Conservation (phyloP, 2,113 vertebrate genomes). For the Tachycineta bicolor region DNA sequence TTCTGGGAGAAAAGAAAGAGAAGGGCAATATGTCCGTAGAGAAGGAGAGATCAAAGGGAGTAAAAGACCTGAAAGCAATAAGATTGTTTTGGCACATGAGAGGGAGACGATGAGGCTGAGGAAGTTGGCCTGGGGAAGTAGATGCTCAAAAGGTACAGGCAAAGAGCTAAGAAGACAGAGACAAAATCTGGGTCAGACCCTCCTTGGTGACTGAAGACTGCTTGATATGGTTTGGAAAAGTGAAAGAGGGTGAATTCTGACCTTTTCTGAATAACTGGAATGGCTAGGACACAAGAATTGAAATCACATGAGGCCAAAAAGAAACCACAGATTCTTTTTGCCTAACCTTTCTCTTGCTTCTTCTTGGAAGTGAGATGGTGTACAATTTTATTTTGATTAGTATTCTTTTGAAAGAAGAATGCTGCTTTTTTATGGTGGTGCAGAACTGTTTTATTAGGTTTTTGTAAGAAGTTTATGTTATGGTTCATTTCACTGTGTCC, state of each 20-base stretch:
- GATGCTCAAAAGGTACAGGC: background rate
- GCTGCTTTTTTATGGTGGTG: no score
- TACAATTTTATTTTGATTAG: background rate
- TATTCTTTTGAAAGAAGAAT: background rate
- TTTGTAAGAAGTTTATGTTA: no score
- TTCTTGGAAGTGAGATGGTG: background rate
- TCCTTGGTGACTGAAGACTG: constrained; percentile 32
- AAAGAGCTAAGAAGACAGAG: constrained; percentile 43
- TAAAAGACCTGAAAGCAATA: constrained; percentile 52
- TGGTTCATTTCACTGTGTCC: no score
- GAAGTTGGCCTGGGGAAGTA: constrained; percentile 50
- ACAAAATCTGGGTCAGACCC: constrained; percentile 58
- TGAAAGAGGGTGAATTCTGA: background rate
- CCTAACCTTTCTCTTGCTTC: background rate
- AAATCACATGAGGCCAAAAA: background rate
- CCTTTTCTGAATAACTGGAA: background rate
- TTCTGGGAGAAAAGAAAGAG: constrained; percentile 39
- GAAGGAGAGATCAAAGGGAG: constrained; percentile 50
- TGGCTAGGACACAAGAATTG: background rate
- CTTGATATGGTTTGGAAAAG: background rate
- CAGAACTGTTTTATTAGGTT: no score
- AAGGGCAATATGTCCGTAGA: constrained; percentile 52
- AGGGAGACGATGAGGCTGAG: constrained; percentile 27
- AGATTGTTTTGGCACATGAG: constrained; percentile 45
- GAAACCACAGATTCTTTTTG: background rate